Conservation (phyloP, 2,888 invertebrate species). For the Sarcophaga subvicina region DNA sequence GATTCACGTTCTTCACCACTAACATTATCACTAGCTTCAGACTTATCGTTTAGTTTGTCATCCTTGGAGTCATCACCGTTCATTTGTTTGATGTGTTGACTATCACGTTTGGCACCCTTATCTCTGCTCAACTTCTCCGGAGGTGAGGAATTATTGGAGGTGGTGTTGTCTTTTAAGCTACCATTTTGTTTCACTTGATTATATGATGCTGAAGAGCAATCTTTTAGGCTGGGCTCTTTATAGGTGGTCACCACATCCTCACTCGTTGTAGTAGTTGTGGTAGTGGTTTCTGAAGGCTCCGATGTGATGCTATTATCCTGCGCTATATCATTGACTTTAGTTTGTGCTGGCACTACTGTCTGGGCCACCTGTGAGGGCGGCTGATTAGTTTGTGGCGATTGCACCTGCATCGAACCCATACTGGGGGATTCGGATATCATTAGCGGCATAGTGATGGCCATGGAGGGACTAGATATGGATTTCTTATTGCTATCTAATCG, state of each 20-base stretch:
- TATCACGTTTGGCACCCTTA: constrained; percentile 44
- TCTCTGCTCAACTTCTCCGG: constrained; percentile 42
- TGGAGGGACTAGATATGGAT: constrained; percentile 81
- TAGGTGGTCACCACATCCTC: constrained; percentile 81
- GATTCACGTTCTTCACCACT: constrained; percentile 71
- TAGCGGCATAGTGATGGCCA: constrained; percentile 76
- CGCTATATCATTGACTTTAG: constrained; percentile 77
- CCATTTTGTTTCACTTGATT: constrained; percentile 72
- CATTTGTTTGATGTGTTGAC: constrained; percentile 47
- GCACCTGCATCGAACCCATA: constrained; percentile 77
- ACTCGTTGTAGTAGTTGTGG: constrained; percentile 81
- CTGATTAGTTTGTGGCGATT: constrained; percentile 74
- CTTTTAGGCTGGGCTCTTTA: constrained; percentile 77
- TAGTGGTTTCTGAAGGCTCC: constrained; percentile 81
- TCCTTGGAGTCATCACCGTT: constrained; percentile 63
- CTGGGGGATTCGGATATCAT: constrained; percentile 80
- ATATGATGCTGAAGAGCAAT: constrained; percentile 62
- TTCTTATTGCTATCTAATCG: constrained; percentile 80
- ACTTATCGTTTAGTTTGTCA: constrained; percentile 73
- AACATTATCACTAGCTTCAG: constrained; percentile 75
- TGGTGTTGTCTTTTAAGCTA: constrained; percentile 65
- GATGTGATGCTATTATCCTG: constrained; percentile 82
- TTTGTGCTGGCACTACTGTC: constrained; percentile 66
- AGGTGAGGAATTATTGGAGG: constrained; percentile 45
- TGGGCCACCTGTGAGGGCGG: constrained; percentile 69